Percentiles rank a stretch among this genome's conserved stretches.
Evolutionary conservation across 2,113 vertebrate species (phyloP).

Genomic region (Grammomys dolichurus): DNA sequence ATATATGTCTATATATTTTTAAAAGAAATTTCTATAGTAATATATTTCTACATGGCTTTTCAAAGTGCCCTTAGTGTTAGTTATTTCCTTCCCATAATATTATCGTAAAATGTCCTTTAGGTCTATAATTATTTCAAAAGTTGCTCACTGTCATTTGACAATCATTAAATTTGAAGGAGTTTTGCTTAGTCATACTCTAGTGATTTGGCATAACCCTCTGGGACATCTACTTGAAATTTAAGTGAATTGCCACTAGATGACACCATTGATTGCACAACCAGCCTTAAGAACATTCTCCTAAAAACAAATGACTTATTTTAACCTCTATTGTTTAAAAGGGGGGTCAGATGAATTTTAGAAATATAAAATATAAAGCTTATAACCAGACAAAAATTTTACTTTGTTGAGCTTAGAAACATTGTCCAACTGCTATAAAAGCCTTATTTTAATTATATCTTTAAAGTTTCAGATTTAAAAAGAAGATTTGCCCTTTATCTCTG

Average conservation of each 20-base stretch:
- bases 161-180: neutral
- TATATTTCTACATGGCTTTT: neutral
- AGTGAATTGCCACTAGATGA: constrained; percentile 77
- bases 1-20: neutral
- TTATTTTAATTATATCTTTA: constrained; percentile 39
- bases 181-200: constrained; percentile 32
- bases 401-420: constrained; percentile 36
- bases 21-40: neutral
- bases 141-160: constrained; percentile 1
- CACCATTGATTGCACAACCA: constrained; percentile 64
- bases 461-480: neutral
- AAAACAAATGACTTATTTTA: neutral
- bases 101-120: neutral
- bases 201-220: constrained; percentile 1
- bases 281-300: neutral
- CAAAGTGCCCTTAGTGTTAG: neutral
- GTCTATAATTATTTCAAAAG: constrained; percentile 22
- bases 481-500: neutral
- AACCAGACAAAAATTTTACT: constrained; percentile 34
- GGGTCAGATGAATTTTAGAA: neutral
- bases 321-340: neutral
- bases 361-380: neutral
- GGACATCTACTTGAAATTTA: constrained; percentile 64
- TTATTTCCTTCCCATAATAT: neutral
- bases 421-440: neutral